phyloP scores from a whole-genome alignment of 2,797 vertebrate species.

The Onychomys leucogaster region DNA sequence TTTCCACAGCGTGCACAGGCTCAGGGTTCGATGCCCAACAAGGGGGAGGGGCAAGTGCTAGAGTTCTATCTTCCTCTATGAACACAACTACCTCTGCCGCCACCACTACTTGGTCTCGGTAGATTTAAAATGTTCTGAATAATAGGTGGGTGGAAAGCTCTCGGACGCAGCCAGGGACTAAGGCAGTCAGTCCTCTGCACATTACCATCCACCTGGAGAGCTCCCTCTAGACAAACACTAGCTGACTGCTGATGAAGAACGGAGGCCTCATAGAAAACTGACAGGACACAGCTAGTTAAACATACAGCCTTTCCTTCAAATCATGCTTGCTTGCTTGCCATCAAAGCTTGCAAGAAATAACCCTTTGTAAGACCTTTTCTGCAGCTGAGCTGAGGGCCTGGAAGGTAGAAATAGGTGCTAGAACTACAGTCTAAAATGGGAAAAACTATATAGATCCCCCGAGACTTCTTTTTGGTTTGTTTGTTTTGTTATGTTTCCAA shows the following conservation, averaged over 20 bases:
- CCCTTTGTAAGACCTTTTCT: conserved; percentile 49
- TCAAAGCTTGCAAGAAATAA: conserved; percentile 26
- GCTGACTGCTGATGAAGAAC: background rate
- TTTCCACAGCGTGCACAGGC: background rate
- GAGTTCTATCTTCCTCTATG: background rate
- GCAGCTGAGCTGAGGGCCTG: background rate
- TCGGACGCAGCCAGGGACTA: background rate
- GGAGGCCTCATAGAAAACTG: background rate
- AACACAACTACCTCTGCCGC: background rate
- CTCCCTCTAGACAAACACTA: background rate
- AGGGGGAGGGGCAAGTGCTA: background rate
- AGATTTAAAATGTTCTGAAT: background rate
- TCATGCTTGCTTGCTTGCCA: conserved; percentile 4
- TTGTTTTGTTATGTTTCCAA: background rate
- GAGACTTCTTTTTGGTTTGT: background rate
- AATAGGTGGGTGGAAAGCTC: background rate
- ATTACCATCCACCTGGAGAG: conserved; percentile 31
- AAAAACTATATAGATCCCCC: background rate
- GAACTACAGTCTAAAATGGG: conserved; percentile 9
- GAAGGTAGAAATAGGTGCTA: background rate
- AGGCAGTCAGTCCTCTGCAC: background rate
- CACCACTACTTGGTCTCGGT: background rate
- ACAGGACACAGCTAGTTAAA: conserved; percentile 43
- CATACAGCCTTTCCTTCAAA: conserved; percentile 20
- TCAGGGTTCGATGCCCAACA: background rate